Base-by-base conservation (phyloP, 2,888 invertebrate genomes). In the Melinopterus prodromus region DNA sequence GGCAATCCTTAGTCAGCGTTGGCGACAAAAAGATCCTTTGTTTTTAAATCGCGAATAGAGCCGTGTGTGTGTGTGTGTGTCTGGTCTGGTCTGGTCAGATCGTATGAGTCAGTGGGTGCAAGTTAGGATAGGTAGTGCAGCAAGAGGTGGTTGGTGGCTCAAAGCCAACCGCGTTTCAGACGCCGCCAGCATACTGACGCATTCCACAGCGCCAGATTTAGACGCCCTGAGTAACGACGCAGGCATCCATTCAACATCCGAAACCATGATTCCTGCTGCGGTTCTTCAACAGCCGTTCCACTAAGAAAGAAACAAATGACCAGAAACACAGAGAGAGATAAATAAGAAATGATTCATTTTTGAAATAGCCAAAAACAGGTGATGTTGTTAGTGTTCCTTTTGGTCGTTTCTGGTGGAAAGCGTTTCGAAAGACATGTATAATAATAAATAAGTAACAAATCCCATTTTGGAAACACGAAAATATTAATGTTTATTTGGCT, bases 101-200 rank as follows among this genome's bases (percentile, higher is more conserved):
- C 78, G 78, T 75, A 84, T 87, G 87, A 87, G 87, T 87, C 87
- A 87, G 87, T 87, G 87, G 86, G 84, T 85, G 84, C 82, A 84
- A 84, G 85, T 85, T 86, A 85, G 87, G 86, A 85, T 86, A 87
- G 87, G 86, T 84, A 84, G 87, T 85, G 87, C 86, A 87, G 87
- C 87, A 87, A 87, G 87, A 88, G 87, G 88, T 88, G 88, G 88
- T 88, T 87, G 87, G 82, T 86, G 88, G 88, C 87, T 81, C 82
- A 76, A 80, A 83, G 87, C 87, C 88, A 88, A 88, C 26, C 84
- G 84, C 84, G 84, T 84, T 84, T 85, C 86, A 87, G 87, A 87
- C 87, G 87, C 86, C 87, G 85, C 84, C 80, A 84, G 86, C 89
- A 88, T 88, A 88, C 84, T 86, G 88, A 87, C 88, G 88, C 89